phyloP scores from a whole-genome alignment of 2,888 invertebrate species.

The Carabus problematicus region DNA sequence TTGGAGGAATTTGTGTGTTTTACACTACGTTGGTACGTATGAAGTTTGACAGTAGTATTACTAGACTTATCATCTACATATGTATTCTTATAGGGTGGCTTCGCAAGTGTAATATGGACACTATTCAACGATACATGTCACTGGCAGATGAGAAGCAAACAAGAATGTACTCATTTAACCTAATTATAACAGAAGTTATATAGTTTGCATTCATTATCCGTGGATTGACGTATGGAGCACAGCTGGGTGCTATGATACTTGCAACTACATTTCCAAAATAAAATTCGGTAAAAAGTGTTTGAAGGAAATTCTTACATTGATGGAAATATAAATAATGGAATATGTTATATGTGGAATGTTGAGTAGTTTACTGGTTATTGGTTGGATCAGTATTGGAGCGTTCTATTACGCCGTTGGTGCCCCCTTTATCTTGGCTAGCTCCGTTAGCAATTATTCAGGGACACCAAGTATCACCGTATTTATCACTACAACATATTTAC shows the following conservation, averaged over 20 bases:
- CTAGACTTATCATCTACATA: too few species aligned
- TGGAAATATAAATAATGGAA: too few species aligned
- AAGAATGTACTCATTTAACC: too few species aligned
- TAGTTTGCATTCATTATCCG: slow-evolving; percentile 11
- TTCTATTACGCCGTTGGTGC: slow-evolving; percentile 5
- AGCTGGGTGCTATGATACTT: slow-evolving; percentile 15
- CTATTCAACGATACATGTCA: too few species aligned
- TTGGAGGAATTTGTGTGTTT: slow-evolving; percentile 21
- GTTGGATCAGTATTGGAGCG: slow-evolving; percentile 15
- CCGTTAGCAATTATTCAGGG: not conserved
- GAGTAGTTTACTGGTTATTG: not conserved
- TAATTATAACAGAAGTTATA: not conserved
- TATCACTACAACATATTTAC: too few species aligned
- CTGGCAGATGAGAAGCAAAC: too few species aligned
- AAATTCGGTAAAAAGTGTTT: not conserved
- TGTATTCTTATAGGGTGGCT: slow-evolving; percentile 29
- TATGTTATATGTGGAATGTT: slow-evolving; percentile 1
- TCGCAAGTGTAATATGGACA: too few species aligned
- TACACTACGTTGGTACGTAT: slow-evolving; percentile 22
- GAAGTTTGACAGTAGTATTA: too few species aligned
- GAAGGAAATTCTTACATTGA: too few species aligned
- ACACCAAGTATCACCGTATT: too few species aligned
- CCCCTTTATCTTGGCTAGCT: not conserved
- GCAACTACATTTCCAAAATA: slow-evolving; percentile 18
- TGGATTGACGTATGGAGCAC: slow-evolving; percentile 9